Percentiles rank a stretch among this genome's conserved stretches.
phyloP scores from a whole-genome alignment of 2,888 invertebrate species.

The Apeira syringaria region DNA sequence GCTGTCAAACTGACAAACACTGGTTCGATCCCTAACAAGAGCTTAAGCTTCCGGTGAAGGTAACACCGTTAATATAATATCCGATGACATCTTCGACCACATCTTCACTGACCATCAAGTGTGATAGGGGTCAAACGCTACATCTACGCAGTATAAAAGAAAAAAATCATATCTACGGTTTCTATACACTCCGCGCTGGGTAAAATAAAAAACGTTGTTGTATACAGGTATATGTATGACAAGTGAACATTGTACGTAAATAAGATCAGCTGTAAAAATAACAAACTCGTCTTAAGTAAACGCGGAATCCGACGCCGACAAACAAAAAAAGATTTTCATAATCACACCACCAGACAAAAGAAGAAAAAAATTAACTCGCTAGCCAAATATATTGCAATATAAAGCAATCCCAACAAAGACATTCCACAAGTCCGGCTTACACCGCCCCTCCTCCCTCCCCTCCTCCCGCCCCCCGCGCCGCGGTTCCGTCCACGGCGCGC shows the following conservation, averaged over 20 bases:
- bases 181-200: too few relatives aligned
- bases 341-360: constrained; percentile 35
- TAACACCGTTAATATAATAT: too few relatives aligned
- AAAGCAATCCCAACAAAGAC: constrained; percentile 70
- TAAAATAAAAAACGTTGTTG: too few relatives aligned
- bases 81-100: too few relatives aligned
- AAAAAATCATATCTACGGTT: too few relatives aligned
- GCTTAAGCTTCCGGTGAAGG: too few relatives aligned
- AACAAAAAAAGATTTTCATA: constrained; percentile 40
- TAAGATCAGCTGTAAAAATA: not conserved
- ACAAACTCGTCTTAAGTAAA: constrained; percentile 15
- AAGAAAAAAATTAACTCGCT: constrained; percentile 46
- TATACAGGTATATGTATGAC: too few relatives aligned
- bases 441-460: constrained; percentile 40
- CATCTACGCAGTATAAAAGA: too few relatives aligned
- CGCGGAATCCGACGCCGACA: constrained; percentile 26
- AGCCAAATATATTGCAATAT: constrained; percentile 55
- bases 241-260: not conserved
- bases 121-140: too few relatives aligned
- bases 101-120: too few relatives aligned
- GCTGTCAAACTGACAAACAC: too few relatives aligned
- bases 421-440: constrained; percentile 76
- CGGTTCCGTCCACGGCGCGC: constrained; percentile 22
- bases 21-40: too few relatives aligned
- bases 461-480: constrained; percentile 20